phyloP scores from a whole-genome alignment of 2,888 invertebrate genomes.

The Drosophila mimetica region DNA sequence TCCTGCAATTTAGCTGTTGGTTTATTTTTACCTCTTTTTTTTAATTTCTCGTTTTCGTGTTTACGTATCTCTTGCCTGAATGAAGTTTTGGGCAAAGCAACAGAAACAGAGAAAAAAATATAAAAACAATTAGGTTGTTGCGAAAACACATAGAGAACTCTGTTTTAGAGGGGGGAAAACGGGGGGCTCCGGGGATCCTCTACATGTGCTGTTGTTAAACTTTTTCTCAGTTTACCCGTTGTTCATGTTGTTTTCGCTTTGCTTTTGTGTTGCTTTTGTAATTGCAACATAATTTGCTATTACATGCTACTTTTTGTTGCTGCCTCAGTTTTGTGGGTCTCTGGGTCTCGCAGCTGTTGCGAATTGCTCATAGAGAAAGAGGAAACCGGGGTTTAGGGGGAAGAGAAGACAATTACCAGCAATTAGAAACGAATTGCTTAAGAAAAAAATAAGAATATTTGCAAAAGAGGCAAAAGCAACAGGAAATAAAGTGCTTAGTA shows the following conservation, averaged over 20 bases:
- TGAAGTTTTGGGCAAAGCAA: slow-evolving; percentile 20
- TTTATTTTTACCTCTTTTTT: slow-evolving; percentile 2
- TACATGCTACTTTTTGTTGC: slow-evolving; percentile 65
- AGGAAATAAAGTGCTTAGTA: slow-evolving; percentile 26
- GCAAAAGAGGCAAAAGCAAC: slow-evolving; percentile 18
- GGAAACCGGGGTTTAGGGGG: slow-evolving; percentile 7
- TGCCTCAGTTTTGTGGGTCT: slow-evolving; percentile 71
- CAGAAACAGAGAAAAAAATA: background rate
- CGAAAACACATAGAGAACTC: slow-evolving; percentile 26
- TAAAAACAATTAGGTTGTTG: slow-evolving; percentile 37
- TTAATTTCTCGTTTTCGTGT: slow-evolving; percentile 18
- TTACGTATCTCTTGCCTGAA: slow-evolving; percentile 33
- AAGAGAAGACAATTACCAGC: slow-evolving; percentile 71
- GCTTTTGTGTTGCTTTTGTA: slow-evolving; percentile 73
- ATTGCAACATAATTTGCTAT: slow-evolving; percentile 79
- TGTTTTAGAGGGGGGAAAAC: slow-evolving; percentile 7
- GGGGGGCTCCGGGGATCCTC: slow-evolving; percentile 7
- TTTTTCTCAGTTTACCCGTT: slow-evolving; percentile 42
- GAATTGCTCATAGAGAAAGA: slow-evolving; percentile 37
- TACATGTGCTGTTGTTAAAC: slow-evolving; percentile 36
- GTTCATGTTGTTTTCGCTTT: slow-evolving; percentile 57
- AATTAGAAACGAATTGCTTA: slow-evolving; percentile 77
- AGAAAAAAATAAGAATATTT: slow-evolving; percentile 20
- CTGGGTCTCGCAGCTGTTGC: slow-evolving; percentile 73
- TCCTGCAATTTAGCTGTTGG: slow-evolving; percentile 49